These are phyloP conservation scores for Reticulitermes lucifugus DNA, from an alignment of 2,888 invertebrate species.

Conservation along the genomic window DNA sequence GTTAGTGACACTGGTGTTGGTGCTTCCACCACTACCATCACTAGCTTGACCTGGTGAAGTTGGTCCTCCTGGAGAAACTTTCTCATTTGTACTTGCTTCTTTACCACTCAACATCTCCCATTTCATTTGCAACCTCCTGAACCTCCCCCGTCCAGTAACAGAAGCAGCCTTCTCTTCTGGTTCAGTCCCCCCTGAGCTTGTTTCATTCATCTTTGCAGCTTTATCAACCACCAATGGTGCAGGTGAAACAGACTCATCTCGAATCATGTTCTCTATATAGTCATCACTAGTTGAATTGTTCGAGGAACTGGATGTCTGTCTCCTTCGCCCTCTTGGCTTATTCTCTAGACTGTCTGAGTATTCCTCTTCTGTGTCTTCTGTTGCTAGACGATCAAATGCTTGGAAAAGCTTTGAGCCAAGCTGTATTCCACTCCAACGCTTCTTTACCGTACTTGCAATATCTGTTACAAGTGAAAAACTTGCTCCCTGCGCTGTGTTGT, in stretches of 20 bases:
- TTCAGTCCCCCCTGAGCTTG: not conserved
- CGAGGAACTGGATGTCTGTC: constrained; percentile 54
- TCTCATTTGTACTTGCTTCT: constrained; percentile 61
- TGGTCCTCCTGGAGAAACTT: constrained; percentile 43
- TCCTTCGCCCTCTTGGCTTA: constrained; percentile 63
- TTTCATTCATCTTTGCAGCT: constrained; percentile 35
- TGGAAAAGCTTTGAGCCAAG: constrained; percentile 78
- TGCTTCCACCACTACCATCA: constrained; percentile 20
- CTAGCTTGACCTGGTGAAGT: constrained; percentile 30
- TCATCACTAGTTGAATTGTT: constrained; percentile 53
- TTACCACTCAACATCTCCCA: constrained; percentile 82
- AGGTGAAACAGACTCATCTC: constrained; percentile 51
- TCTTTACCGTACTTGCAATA: constrained; percentile 65
- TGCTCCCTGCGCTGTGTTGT: constrained; percentile 64
- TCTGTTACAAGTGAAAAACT: constrained; percentile 60
- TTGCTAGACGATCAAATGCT: constrained; percentile 76
- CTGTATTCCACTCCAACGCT: constrained; percentile 81
- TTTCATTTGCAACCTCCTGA: constrained; percentile 80
- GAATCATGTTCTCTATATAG: constrained; percentile 56
- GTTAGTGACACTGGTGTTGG: constrained; percentile 26
- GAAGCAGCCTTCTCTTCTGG: constrained; percentile 14
- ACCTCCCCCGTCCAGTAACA: constrained; percentile 71
- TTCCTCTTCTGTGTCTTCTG: constrained; percentile 74
- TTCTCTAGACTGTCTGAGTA: constrained; percentile 79
- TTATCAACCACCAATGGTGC: constrained; percentile 55